Conservation (phyloP, 2,797 vertebrate genomes). For the Hemibagrus guttatus region DNA sequence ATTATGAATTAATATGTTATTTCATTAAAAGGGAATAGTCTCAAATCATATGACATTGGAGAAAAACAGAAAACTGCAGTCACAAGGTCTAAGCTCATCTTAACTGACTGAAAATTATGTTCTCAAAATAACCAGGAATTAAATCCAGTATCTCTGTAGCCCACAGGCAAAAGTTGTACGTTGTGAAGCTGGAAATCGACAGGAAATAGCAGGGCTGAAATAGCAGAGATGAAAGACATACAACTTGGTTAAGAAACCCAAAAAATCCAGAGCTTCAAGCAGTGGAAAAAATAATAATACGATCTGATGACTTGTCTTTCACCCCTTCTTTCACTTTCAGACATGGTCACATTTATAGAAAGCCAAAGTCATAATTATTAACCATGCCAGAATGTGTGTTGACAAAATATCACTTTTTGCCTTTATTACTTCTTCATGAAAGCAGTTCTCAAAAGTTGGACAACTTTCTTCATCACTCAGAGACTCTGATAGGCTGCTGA, state of each 20-base stretch:
- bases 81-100: background rate
- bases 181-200: background rate
- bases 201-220: conserved; percentile 6
- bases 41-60: background rate
- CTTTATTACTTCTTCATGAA: conserved; percentile 5
- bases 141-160: background rate
- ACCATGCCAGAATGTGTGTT: background rate
- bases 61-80: background rate
- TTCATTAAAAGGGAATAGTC: no score
- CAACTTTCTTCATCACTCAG: background rate
- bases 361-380: conserved; percentile 5
- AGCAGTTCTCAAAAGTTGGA: background rate
- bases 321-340: background rate
- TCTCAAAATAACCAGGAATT: background rate
- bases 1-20: background rate
- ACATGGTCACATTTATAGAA: background rate
- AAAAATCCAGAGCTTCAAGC: background rate
- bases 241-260: background rate
- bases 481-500: background rate
- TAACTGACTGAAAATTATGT: background rate
- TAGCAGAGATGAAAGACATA: conserved; percentile 1
- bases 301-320: conserved; percentile 20
- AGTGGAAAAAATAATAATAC: conserved; percentile 26
- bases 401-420: conserved; percentile 2
- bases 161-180: background rate